Conservation (phyloP, 1,140 invertebrate genomes). For the Trachymyrmex septentrionalis region DNA sequence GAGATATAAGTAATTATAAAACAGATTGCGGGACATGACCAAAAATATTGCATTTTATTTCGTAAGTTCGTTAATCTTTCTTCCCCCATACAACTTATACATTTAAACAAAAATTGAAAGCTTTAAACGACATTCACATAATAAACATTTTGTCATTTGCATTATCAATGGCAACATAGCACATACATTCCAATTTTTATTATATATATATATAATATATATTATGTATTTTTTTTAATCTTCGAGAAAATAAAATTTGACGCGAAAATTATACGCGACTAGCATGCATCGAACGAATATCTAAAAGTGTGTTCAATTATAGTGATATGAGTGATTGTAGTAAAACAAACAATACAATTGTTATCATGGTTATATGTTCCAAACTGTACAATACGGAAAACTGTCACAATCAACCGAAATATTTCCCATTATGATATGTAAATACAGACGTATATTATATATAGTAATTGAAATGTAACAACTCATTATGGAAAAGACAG, state of each 20-base stretch:
- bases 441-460: constrained; percentile 71
- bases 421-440: constrained; percentile 66
- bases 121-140: constrained; percentile 9
- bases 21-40: constrained; percentile 17
- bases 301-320: constrained; percentile 66
- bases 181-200: constrained; percentile 59
- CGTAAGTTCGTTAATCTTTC: constrained; percentile 28
- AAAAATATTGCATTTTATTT: constrained; percentile 58
- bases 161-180: constrained; percentile 33
- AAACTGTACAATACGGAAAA: constrained; percentile 63
- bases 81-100: not conserved
- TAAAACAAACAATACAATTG: constrained; percentile 49
- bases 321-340: constrained; percentile 45
- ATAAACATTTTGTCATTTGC: constrained; percentile 37
- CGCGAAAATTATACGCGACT: constrained; percentile 42
- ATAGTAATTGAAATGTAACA: constrained; percentile 57
- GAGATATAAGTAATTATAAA: constrained; percentile 19
- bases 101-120: constrained; percentile 32
- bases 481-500: constrained; percentile 58
- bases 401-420: constrained; percentile 74
- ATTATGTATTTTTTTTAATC: constrained; percentile 40
- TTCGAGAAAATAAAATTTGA: constrained; percentile 4
- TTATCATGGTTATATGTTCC: constrained; percentile 63
- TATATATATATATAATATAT: constrained; percentile 20
- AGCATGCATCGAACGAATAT: constrained; percentile 45